Evolutionary conservation across 2,113 vertebrate genomes (phyloP).

Genomic region (Bambusicola thoracicus): DNA sequence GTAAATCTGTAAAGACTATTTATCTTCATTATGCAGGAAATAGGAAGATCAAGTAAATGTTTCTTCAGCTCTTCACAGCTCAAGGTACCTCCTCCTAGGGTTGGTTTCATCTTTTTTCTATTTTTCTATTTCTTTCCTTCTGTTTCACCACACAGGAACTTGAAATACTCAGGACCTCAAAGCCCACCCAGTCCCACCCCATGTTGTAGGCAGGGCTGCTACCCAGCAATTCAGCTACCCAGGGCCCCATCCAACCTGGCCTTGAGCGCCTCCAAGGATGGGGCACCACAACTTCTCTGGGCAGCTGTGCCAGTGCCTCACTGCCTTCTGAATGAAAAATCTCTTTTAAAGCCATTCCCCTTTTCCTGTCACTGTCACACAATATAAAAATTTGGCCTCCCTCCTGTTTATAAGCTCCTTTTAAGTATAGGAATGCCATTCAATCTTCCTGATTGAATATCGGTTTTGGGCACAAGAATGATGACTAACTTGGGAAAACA

Average conservation of each 20-base stretch:
- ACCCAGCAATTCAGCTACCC: neutral
- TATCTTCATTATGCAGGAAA: neutral
- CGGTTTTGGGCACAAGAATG: neutral
- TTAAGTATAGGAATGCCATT: neutral
- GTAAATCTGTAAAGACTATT: neutral
- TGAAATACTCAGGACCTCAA: neutral
- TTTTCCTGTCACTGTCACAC: neutral
- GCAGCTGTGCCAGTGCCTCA: too few relatives aligned
- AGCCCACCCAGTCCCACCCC: neutral
- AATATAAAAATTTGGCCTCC: neutral
- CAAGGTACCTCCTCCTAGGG: neutral
- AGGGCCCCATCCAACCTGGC: neutral
- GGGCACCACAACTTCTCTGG: neutral
- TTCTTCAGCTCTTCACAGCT: neutral
- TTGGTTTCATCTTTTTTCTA: neutral
- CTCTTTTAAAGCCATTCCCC: neutral
- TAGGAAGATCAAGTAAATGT: neutral
- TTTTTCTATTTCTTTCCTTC: neutral
- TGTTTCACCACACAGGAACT: neutral
- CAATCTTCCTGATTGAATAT: neutral
- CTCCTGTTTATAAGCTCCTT: neutral
- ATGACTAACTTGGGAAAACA: neutral
- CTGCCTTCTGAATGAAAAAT: neutral
- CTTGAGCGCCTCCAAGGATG: neutral
- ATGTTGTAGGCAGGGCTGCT: neutral